Evolutionary conservation across 2,888 invertebrate species (phyloP).

Genomic region (Agrotis puta): DNA sequence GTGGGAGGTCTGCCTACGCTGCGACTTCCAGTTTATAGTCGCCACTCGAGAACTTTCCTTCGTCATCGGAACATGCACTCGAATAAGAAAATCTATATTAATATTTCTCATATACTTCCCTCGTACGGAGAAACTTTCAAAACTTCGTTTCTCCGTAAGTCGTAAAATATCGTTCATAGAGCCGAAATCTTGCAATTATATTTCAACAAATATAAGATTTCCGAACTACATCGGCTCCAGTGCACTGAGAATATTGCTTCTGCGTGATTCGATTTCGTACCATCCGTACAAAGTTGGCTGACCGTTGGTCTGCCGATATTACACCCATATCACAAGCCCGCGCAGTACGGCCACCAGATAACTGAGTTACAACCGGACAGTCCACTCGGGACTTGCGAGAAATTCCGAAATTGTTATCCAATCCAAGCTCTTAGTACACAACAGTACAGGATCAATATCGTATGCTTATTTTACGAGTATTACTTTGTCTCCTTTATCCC

Average conservation of each 20-base stretch:
- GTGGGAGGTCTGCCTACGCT: too few relatives aligned
- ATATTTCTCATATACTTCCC: background rate
- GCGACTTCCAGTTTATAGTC: too few relatives aligned
- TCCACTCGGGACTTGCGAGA: slow-evolving; percentile 6
- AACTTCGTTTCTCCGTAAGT: too few relatives aligned
- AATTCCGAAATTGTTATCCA: slow-evolving; percentile 5
- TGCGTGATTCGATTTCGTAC: slow-evolving; percentile 58
- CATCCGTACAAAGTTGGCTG: slow-evolving; percentile 53
- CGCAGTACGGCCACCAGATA: slow-evolving; percentile 44
- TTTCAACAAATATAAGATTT: slow-evolving; percentile 32
- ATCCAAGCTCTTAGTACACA: slow-evolving; percentile 1
- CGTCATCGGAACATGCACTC: too few relatives aligned
- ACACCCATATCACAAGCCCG: slow-evolving; percentile 55
- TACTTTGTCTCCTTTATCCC: slow-evolving; percentile 1
- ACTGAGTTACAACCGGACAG: slow-evolving; percentile 45
- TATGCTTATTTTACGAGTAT: slow-evolving; percentile 13
- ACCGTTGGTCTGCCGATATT: slow-evolving; percentile 57
- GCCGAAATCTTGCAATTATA: slow-evolving; percentile 13
- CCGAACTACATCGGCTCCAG: slow-evolving; percentile 40
- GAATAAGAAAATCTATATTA: background rate
- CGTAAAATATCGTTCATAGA: slow-evolving; percentile 6
- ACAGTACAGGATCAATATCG: slow-evolving; percentile 19
- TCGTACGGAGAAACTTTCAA: background rate
- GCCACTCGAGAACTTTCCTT: too few relatives aligned
- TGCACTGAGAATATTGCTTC: slow-evolving; percentile 58